Evolutionary conservation across 2,113 vertebrate genomes (phyloP), one percentile per base, ranked within the genome.

Genomic region (Zosterops pallidus): DNA sequence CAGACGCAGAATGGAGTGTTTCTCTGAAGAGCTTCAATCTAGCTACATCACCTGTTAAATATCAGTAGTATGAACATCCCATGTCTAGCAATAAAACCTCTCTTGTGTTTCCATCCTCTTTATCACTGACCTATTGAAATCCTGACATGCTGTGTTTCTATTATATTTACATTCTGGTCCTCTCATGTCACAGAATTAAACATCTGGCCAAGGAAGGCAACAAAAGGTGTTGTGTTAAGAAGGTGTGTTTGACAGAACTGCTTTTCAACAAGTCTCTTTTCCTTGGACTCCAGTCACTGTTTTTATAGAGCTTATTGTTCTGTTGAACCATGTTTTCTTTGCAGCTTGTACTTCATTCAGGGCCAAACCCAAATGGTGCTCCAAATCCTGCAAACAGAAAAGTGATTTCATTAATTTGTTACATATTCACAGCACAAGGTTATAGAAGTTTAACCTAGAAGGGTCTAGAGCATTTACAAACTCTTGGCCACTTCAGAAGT

Each of bases 241-340:
- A 97, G 90, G 87, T 94, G 83, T 88, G 91, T 97, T 96, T 77
- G 84, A 83, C 85, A 75, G 84, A 94, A 92, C 50, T 92, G 83
- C 80, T 92, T 96, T 95, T 99, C 98, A 99, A 96, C 99, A 98
- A 91, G 98, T 99, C 98, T 99, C 99, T 97, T 99, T 99, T 74
- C 99, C 99, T 97, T 99, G 99, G 81, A 98, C 98, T 75, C 99
- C 99, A 6, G 99, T 99, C 86, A 98, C 99, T 7, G 99, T 99
- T 98, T 99, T 99, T 97, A 99, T 99, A 97, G 99, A 99, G 97
- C 98, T 99, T 94, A 99, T 98, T 14, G 99, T 99, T 96, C 99
- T 97, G 98, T 99, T 99, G 98, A 99, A 99, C 99, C 99, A 99
- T 9, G 99, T 99, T 98, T 99, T 99, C 98, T 99, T 99, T 95